Percentiles rank a stretch among this genome's conserved stretches.
phyloP scores from a whole-genome alignment of 2,113 vertebrate genomes.

The Lipophrys pholis region DNA sequence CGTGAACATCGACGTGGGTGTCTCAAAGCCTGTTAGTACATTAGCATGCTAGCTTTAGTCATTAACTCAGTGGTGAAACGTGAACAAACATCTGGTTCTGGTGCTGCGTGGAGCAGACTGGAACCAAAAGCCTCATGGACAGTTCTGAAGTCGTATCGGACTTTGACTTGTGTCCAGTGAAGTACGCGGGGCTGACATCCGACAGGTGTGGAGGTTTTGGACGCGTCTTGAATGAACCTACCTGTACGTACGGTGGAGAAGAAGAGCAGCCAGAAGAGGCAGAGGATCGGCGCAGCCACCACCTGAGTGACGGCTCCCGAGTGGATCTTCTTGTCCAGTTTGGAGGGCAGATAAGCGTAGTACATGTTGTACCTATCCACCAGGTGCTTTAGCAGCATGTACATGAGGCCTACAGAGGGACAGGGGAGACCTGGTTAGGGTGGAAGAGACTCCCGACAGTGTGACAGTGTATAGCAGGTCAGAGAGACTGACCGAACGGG shows the following conservation, averaged over 20 bases:
- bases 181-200: too few relatives aligned
- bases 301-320: conserved; percentile 96
- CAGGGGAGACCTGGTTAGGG: neutral
- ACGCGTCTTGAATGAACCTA: conserved; percentile 47
- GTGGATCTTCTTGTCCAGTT: conserved; percentile 98
- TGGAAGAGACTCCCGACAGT: neutral
- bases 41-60: conserved; percentile 10
- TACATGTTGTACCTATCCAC: conserved; percentile 99
- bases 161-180: neutral
- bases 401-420: conserved; percentile 90
- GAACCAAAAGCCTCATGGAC: too few relatives aligned
- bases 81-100: too few relatives aligned
- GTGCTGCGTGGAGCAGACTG: too few relatives aligned
- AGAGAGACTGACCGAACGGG: conserved; percentile 89
- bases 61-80: too few relatives aligned
- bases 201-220: too few relatives aligned
- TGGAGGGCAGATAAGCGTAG: conserved; percentile 97
- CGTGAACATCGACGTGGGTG: conserved; percentile 96
- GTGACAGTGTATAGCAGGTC: neutral
- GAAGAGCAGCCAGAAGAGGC: conserved; percentile 98
- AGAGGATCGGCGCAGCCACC: conserved; percentile 96
- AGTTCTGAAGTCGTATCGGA: too few relatives aligned
- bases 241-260: conserved; percentile 94
- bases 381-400: conserved; percentile 97
- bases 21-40: conserved; percentile 85